Base-by-base conservation (phyloP, 64 coral and sea anemone species). In the Actinia tenebrosa region DNA sequence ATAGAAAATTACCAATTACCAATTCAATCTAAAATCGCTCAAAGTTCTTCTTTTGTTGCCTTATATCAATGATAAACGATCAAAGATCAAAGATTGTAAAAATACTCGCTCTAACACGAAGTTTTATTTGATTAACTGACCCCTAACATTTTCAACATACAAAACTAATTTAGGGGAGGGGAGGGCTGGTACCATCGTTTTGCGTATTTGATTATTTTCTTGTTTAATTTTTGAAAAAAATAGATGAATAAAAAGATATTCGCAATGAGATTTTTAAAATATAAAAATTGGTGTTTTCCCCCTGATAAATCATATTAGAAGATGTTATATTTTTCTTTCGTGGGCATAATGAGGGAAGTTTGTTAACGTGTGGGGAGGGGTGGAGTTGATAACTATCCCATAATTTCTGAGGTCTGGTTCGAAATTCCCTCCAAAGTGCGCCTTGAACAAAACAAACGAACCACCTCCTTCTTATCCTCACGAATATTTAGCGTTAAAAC, bases 381-480 rank as follows among this genome's bases (percentile, higher is more conserved):
- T 16, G 14, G 79, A 45, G 22, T 4, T 53, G 13, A 18, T 15
- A 47, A 14, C 18, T 79, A 91, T 68, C 47, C 90, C 85, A 91
- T 91, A 91, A 91, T 91, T 54, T 82, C 62, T 23, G 37, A 3
- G 46, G 83, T 87, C 46, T 83, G 26, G 56, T 91, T 91, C 90
- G 90, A 91, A 91, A 91, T 91, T 91, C 90, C 90, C 90, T 91
- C 90, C 90, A 87, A 80, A 86, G 78, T 86, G 25, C 45, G 3
- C 64, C 16, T 26, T 44, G 46, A 53, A 46, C 26, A 45, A 54
- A 80, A 60, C 37, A 45, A 83, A 63, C 47, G 53, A 53, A 84
- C 83, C 89, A 79, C 89, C 89, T 84, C 89, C 46, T 66, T 37
- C 4, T 45, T 91, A 55, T 47, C 20, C n/a, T 78, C 30, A 60